Evolutionary conservation across 2,797 vertebrate genomes (phyloP), one percentile per base, ranked within the genome.

Genomic region (Sternotherus odoratus): DNA sequence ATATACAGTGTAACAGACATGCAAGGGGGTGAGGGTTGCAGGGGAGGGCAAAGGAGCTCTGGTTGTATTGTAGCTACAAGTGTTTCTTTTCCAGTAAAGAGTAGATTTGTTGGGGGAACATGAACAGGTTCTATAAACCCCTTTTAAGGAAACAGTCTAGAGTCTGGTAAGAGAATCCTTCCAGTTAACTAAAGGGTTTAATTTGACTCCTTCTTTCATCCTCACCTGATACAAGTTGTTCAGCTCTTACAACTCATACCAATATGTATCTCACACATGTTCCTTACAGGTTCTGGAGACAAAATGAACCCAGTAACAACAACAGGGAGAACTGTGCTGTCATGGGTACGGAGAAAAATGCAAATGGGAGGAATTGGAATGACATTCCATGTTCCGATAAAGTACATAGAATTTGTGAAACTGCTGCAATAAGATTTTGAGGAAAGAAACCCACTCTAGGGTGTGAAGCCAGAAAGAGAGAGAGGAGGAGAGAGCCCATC

Each of bases 221-320:
- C 57, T 2, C 57, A 63, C 33, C 6, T 26, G 3, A 28, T 53
- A 43, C 30, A 53, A 60, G 28, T 77, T 69, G 60, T 36, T 78
- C 39, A 28, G 36, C 21, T 11, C 63, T 36, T 1, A 2, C 13
- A 24, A 8, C 10, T 43, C 8, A 26, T 83, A 39, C 5, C 28
- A 51, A 3, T 56, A 33, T 69, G n/a, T 74, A 92, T n/a, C 50
- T 48, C 56, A 36, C 2, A 86, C 23, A 79, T 6, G 5, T 16
- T 15, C 94, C 36, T 95, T 93, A 56, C 93, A 97, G 96, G 56
- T 97, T 95, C 82, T 97, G 97, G 97, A 97, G 95, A 43, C 85
- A 60, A 0, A 77, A 83, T 2, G 56, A 51, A 33, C 85, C 85
- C 13, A 86, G 19, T 33, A 15, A 30, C 12, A 1, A 1, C 3